phyloP scores from a whole-genome alignment of 2,113 vertebrate genomes.

The Capricornis sumatraensis region DNA sequence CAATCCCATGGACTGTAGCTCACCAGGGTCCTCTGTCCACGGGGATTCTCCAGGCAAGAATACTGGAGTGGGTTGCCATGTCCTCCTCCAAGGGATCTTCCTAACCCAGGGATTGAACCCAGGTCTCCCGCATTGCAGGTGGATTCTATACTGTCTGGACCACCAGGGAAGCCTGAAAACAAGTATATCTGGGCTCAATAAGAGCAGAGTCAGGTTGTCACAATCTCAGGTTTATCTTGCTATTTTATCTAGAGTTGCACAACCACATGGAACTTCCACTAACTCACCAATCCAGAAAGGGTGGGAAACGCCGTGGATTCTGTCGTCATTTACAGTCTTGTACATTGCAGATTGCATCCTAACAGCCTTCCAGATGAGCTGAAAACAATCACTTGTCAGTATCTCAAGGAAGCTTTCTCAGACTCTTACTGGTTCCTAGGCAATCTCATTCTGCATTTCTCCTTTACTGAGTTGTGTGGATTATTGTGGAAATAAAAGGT shows the following conservation, averaged over 20 bases:
- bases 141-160: background rate
- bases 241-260: background rate
- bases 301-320: accelerated
- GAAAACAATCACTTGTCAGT: background rate
- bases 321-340: background rate
- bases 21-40: background rate
- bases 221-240: background rate
- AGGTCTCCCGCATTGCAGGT: background rate
- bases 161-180: background rate
- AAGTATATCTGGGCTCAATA: background rate
- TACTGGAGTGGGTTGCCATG: background rate
- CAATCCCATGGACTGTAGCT: background rate
- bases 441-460: background rate
- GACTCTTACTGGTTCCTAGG: background rate
- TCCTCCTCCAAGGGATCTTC: background rate
- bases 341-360: background rate
- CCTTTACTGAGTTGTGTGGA: background rate
- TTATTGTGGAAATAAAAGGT: background rate
- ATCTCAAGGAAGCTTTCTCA: background rate
- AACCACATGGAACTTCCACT: background rate
- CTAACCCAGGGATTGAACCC: background rate
- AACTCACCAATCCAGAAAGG: background rate
- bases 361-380: background rate
- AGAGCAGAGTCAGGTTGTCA: background rate
- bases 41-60: background rate